phyloP scores from a whole-genome alignment of 1,140 invertebrate genomes.

The Drosophila lowei region DNA sequence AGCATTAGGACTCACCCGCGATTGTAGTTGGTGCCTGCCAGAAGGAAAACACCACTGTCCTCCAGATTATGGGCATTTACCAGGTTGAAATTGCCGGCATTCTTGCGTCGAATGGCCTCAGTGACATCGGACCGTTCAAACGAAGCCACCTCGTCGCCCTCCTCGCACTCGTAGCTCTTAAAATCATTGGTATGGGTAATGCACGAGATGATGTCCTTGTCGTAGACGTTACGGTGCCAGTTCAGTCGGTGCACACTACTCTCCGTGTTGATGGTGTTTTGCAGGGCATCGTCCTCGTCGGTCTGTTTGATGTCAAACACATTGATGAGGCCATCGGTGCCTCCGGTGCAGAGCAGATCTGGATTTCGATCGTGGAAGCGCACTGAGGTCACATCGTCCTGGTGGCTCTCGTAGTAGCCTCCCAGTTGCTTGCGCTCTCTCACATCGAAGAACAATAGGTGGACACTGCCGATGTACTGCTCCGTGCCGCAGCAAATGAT shows the following conservation, averaged over 20 bases:
- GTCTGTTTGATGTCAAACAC: constrained; percentile 90
- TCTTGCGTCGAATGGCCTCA: constrained; percentile 84
- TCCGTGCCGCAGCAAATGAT: constrained; percentile 91
- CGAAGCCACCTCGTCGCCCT: constrained; percentile 84
- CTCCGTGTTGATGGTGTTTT: constrained; percentile 91
- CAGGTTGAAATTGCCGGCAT: constrained; percentile 87
- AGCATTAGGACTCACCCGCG: constrained; percentile 74
- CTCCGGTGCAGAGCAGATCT: constrained; percentile 89
- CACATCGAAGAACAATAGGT: constrained; percentile 93
- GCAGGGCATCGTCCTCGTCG: constrained; percentile 92
- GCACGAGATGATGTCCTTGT: constrained; percentile 85
- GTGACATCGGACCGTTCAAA: constrained; percentile 85
- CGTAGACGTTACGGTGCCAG: constrained; percentile 84
- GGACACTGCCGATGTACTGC: constrained; percentile 88
- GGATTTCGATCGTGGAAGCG: constrained; percentile 90
- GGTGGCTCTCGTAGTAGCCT: constrained; percentile 93
- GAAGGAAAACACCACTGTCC: constrained; percentile 84
- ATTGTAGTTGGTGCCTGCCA: constrained; percentile 86
- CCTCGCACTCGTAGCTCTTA: constrained; percentile 88
- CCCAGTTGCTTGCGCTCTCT: constrained; percentile 88
- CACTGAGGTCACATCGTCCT: constrained; percentile 92
- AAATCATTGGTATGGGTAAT: constrained; percentile 89
- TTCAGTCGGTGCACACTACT: constrained; percentile 88
- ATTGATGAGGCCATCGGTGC: constrained; percentile 94
- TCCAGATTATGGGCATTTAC: constrained; percentile 84